A percentile compares a stretch with the other conserved stretches of the same genome.
These are phyloP conservation scores for Ginglymostoma cirratum DNA, from an alignment of 2,113 vertebrate genomes.

Conservation along the genomic window DNA sequence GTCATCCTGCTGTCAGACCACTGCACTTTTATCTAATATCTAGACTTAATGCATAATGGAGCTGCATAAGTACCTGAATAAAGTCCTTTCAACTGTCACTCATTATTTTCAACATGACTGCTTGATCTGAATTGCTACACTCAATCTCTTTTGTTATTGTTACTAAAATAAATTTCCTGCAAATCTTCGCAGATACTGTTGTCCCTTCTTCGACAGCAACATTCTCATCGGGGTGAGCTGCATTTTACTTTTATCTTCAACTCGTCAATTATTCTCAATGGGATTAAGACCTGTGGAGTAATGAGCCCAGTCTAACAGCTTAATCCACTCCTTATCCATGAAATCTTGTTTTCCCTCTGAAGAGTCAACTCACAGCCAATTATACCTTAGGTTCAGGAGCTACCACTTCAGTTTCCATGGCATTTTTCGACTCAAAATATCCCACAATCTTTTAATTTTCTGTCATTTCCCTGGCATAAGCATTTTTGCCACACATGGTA, in stretches of 20 bases:
- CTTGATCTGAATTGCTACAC: conserved; percentile 30
- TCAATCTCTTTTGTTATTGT: conserved; percentile 18
- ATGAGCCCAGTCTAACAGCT: conserved; percentile 32
- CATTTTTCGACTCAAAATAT: not conserved
- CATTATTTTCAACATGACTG: conserved; percentile 7
- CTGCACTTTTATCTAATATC: not conserved
- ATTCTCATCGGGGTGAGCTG: not conserved
- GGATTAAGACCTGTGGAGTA: conserved; percentile 18
- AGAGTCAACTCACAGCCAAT: not conserved
- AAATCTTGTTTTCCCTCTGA: not conserved
- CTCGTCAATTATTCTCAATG: conserved; percentile 27
- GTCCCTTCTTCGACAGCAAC: conserved; percentile 4
- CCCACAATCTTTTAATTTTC: not conserved
- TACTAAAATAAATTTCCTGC: conserved; percentile 12
- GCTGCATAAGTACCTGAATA: conserved; percentile 17
- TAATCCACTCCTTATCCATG: conserved; percentile 28
- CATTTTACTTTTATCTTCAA: conserved; percentile 14
- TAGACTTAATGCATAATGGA: conserved; percentile 27
- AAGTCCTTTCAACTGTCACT: conserved; percentile 6
- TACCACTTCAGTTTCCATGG: not conserved
- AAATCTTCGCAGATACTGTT: not conserved
- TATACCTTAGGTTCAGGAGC: not conserved
- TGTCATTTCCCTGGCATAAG: not conserved
- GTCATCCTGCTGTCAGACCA: not conserved
- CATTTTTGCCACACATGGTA: not conserved